phyloP scores from a whole-genome alignment of 2,113 vertebrate species.

The Crotophaga sulcirostris region DNA sequence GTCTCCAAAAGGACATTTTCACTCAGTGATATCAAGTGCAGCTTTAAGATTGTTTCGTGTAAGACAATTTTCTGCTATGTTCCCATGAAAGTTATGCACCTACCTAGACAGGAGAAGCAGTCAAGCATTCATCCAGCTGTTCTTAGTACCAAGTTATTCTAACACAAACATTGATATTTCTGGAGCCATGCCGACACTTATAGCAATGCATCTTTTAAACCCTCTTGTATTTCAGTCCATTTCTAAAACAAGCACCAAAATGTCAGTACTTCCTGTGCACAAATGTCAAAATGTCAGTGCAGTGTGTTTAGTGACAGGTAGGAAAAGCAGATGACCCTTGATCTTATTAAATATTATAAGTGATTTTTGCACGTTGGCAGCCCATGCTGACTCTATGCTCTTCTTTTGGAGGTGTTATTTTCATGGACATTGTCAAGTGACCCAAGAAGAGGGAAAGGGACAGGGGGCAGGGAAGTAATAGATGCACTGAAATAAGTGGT shows the following conservation, averaged over 20 bases:
- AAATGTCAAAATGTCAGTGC: background rate
- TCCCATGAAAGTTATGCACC: background rate
- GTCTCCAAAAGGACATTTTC: background rate
- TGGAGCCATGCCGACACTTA: background rate
- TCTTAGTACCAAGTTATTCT: background rate
- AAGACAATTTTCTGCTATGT: background rate
- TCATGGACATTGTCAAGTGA: background rate
- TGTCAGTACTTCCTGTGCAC: background rate
- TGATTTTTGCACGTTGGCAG: background rate
- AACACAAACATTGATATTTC: too few species aligned
- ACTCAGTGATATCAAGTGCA: background rate
- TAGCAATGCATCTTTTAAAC: background rate
- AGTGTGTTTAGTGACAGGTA: background rate
- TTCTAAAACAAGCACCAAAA: background rate
- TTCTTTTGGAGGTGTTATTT: background rate
- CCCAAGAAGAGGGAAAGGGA: background rate
- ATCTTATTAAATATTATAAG: background rate
- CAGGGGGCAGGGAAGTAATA: fast-evolving
- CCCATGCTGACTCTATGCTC: background rate
- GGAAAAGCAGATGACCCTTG: background rate
- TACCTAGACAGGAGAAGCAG: background rate
- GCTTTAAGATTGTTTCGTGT: background rate
- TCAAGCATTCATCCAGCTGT: background rate
- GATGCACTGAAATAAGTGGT: background rate
- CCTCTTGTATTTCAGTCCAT: background rate